phyloP scores from a whole-genome alignment of 2,113 vertebrate species.

The Urocynchramus pylzowi region DNA sequence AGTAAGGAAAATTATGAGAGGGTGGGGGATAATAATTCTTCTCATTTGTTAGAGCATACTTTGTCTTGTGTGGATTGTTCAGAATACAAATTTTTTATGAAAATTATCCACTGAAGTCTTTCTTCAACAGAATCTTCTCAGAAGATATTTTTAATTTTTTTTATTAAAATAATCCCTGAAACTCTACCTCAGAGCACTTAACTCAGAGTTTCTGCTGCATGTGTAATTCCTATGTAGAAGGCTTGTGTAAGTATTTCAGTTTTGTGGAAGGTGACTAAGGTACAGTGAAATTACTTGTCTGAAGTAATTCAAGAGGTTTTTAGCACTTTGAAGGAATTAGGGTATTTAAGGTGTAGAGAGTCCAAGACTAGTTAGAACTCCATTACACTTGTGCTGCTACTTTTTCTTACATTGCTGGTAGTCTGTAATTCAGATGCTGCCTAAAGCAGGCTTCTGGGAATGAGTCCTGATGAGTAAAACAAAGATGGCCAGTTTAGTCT shows the following conservation, averaged over 20 bases:
- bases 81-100: not conserved
- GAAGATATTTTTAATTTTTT: too few species aligned
- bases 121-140: not conserved
- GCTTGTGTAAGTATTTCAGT: not conserved
- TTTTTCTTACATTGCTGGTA: not conserved
- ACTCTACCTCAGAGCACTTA: not conserved
- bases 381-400: not conserved
- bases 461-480: not conserved
- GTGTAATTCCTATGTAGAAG: not conserved
- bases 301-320: not conserved
- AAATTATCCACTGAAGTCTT: not conserved
- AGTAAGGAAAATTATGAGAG: not conserved
- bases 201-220: not conserved
- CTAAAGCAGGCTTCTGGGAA: not conserved
- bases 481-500: not conserved
- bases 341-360: not conserved
- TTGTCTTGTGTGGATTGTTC: not conserved
- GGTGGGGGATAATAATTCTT: not conserved
- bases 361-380: not conserved
- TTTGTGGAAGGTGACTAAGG: not conserved
- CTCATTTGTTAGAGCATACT: not conserved
- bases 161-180: not conserved
- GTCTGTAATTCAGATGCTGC: not conserved
- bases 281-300: not conserved
- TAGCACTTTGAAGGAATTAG: not conserved